phyloP scores from a whole-genome alignment of 2,888 invertebrate genomes.

The Coelinius sp. region DNA sequence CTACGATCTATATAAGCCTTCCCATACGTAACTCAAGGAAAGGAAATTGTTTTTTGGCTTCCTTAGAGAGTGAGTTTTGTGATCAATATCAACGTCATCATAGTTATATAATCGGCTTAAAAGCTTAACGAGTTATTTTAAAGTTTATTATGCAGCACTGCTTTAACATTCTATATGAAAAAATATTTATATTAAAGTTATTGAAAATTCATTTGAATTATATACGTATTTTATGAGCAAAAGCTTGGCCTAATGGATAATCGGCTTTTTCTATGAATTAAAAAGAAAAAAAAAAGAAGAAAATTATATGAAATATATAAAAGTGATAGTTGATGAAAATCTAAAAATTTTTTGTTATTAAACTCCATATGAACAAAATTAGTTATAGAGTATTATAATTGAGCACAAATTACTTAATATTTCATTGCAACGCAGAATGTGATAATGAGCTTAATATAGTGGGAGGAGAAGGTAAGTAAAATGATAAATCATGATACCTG shows the following conservation, averaged over 20 bases:
- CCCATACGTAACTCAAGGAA: slow-evolving; percentile 4
- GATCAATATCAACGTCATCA: background rate
- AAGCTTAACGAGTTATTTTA: slow-evolving; percentile 8
- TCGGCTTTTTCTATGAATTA: slow-evolving; percentile 19
- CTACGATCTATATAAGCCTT: slow-evolving; percentile 8
- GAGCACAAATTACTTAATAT: background rate
- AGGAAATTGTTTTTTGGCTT: slow-evolving; percentile 5
- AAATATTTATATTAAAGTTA: slow-evolving; percentile 20
- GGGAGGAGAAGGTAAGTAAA: background rate
- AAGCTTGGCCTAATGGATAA: slow-evolving; percentile 12
- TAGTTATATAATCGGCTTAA: slow-evolving; percentile 19
- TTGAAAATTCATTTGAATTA: slow-evolving; percentile 9
- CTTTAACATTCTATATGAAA: slow-evolving; percentile 8
- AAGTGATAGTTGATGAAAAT: slow-evolving; percentile 24
- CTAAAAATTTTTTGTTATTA: background rate
- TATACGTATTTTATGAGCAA: slow-evolving; percentile 13
- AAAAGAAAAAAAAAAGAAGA: background rate
- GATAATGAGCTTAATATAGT: slow-evolving; percentile 25
- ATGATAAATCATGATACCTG: background rate
- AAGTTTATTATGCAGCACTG: slow-evolving; percentile 18
- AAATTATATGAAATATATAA: background rate
- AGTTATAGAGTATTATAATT: slow-evolving; percentile 11
- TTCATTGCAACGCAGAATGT: slow-evolving; percentile 17
- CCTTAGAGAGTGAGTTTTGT: slow-evolving; percentile 20
- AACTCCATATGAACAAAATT: slow-evolving; percentile 7